These are phyloP conservation scores for Frankliniella fusca DNA, from an alignment of 2,888 invertebrate species.

Conservation along the genomic window DNA sequence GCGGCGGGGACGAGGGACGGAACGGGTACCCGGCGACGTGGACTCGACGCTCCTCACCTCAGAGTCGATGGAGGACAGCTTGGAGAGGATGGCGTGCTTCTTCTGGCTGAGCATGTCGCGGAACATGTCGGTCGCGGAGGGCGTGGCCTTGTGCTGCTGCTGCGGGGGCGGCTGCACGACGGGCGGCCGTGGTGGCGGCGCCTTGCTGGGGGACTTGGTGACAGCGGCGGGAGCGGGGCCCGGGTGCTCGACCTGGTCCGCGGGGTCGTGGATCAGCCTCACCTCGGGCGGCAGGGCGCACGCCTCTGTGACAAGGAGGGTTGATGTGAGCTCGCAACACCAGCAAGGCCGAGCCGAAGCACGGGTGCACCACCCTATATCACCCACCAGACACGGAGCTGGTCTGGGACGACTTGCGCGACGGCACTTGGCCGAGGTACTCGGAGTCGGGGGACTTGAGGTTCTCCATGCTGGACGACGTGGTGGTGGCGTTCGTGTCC, in stretches of 20 bases:
- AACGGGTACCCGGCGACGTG: not conserved
- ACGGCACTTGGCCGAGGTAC: not conserved
- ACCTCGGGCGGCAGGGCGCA: constrained; percentile 54
- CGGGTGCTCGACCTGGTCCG: constrained; percentile 53
- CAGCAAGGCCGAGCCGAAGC: too few relatives aligned
- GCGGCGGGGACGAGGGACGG: too few relatives aligned
- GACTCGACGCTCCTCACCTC: constrained; percentile 61
- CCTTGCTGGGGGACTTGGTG: constrained; percentile 9
- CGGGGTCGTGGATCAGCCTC: constrained; percentile 55
- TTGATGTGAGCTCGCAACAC: too few relatives aligned
- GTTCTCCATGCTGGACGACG: constrained; percentile 18
- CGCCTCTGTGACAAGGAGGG: constrained; percentile 30
- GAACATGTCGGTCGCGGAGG: constrained; percentile 86
- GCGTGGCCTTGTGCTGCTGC: constrained; percentile 46
- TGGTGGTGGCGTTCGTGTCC: constrained; percentile 10
- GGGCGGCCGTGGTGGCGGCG: not conserved
- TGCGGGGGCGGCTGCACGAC: not conserved
- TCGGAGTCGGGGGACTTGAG: constrained; percentile 14
- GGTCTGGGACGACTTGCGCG: constrained; percentile 11
- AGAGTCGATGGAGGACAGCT: constrained; percentile 83
- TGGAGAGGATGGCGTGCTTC: constrained; percentile 78
- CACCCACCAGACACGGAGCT: not conserved
- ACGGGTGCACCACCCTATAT: too few relatives aligned
- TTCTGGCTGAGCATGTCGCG: constrained; percentile 91
- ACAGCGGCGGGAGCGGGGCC: constrained; percentile 42